Evolutionary conservation across 2,888 invertebrate genomes (phyloP).

Genomic region (Drosophila anomelani): DNA sequence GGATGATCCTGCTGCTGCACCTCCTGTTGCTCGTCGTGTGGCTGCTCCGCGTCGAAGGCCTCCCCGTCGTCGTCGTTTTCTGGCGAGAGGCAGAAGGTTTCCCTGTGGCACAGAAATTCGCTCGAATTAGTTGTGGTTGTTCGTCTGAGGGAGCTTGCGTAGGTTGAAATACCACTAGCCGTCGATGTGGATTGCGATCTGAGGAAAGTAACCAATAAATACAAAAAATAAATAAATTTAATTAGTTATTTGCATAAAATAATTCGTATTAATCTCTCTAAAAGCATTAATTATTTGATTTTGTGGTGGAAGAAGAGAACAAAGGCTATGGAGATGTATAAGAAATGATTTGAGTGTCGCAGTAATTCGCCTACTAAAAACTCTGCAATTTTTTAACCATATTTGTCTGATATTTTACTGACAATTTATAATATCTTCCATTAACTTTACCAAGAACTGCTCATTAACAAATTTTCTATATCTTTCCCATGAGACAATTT

Average conservation of each 20-base stretch:
- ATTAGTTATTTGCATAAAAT: not conserved
- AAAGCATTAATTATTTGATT: not conserved
- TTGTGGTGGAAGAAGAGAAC: not conserved
- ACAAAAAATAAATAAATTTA: constrained; percentile 1
- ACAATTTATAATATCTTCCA: too few species aligned
- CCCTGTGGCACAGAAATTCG: constrained; percentile 84
- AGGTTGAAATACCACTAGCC: constrained; percentile 84
- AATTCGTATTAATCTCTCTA: not conserved
- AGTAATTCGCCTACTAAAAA: too few species aligned
- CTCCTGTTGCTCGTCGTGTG: constrained; percentile 10
- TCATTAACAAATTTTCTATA: too few species aligned
- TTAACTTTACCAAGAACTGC: too few species aligned
- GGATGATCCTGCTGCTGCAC: constrained; percentile 26
- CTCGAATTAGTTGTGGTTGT: constrained; percentile 84
- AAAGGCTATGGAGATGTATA: not conserved
- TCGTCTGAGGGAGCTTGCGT: constrained; percentile 84
- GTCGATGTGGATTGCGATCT: constrained; percentile 84
- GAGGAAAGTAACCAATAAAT: not conserved
- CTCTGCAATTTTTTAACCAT: not conserved
- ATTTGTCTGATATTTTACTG: not conserved
- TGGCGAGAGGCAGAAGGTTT: constrained; percentile 84
- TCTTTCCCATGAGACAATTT: too few species aligned
- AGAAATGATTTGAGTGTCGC: too few species aligned
- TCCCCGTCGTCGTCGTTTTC: constrained; percentile 78
- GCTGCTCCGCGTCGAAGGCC: constrained; percentile 39